Base-by-base conservation (phyloP, 1,140 invertebrate species). In the Acromyrmex echinatior region DNA sequence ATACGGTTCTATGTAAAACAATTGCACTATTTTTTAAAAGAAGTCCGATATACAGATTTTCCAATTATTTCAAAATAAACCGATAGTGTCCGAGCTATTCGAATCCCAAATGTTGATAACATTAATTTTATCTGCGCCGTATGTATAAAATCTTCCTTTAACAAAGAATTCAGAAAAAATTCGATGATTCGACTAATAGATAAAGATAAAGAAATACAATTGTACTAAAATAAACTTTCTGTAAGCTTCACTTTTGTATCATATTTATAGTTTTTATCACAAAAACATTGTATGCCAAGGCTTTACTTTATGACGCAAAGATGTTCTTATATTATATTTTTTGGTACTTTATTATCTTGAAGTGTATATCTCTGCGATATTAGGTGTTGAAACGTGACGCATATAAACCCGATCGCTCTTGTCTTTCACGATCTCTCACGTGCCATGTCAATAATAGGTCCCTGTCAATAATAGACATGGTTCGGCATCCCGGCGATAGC, bases 321-420 rank as follows among this genome's bases (percentile, higher is more conserved):
- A 82, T n/a, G 45, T 70, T 73, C 66, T 71, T 49, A 28, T 18
- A 3, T 18, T 49, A 51, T 74, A 76, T 81, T 86, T 86, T 62
- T 74, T 31, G 39, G 45, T 31, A 28, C 16, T 79, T 86, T 28
- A 68, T 68, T 79, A 88, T 49, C 66, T 62, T 14, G n/a, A 88
- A 35, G 53, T 62, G 39, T 45, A 21, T n/a, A 25, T 21, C 7
- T 16, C 18, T 14, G n/a, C n/a, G 31, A 74, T 45, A 35, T 16
- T 12, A 35, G 35, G 76, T n/a, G 63, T 87, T 53, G 51, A 53
- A 68, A 18, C 31, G 45, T 88, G 56, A 80, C 62, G 66, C 21
- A 53, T 62, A 28, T 56, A 70, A 89, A 85, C 58, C 5, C 21
- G 6, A 3, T 86, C 39, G 66, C 25, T 53, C 28, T 89, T 68